Evolutionary conservation across 2,113 vertebrate species (phyloP), one percentile per base, ranked within the genome.

Genomic region (Serinus canaria): DNA sequence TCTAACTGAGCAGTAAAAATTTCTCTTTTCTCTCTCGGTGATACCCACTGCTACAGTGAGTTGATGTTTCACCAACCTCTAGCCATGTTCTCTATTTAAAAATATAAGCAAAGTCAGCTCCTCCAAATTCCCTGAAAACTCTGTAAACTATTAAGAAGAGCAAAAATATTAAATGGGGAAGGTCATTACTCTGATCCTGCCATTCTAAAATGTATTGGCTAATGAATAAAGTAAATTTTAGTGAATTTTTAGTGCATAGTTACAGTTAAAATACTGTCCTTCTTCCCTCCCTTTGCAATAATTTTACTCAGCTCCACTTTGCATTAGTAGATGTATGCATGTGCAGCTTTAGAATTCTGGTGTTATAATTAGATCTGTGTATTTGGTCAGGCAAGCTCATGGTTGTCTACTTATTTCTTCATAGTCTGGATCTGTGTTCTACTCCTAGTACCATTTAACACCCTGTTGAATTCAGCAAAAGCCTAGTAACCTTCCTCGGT

Each of bases 91-190:
- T 55, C 31, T 33, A 28, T 53, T 88, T 62, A 53, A 83, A 89
- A 84, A 69, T 33, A 63, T 12, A 64, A 96, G 46, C 64, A 76
- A 84, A 82, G 4, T 84, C 72, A 89, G 31, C 30, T 75, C 55
- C 52, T 94, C 62, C 60, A 67, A 84, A 87, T 96, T 94, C 72
- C 86, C 43, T 82, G 44, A 89, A 96, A 96, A 92, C 68, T 93
- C 55, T 46, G 55, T 67, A 87, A 85, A 59, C 44, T 44, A 69
- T 49, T 77, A 83, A 86, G 67, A 92, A 95, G 53, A 92, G 43
- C 56, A 85, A 96, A 96, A 95, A 39, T 18, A 74, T 84, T 94
- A 90, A 37, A 63, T 53, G 68, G 82, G 58, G 89, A 97, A 96
- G 49, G 49, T 91, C 46, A 87, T 94, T 92, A 47, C 28, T 55